Percentiles rank a stretch among this genome's conserved stretches.
phyloP scores from a whole-genome alignment of 2,797 vertebrate genomes.

The Coregonus ussuriensis region DNA sequence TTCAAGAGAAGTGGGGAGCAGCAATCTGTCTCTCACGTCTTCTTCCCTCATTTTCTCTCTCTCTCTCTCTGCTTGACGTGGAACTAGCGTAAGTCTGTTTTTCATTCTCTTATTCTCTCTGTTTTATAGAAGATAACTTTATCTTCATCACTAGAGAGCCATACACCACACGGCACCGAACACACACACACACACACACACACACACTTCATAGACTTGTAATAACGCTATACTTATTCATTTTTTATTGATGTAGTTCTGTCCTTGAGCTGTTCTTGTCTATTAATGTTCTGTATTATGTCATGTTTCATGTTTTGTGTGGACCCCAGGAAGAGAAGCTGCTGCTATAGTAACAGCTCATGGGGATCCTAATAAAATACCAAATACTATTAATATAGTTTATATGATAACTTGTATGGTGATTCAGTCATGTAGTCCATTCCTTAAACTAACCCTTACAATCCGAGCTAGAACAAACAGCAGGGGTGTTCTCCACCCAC shows the following conservation, averaged over 20 bases:
- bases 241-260: too few species aligned
- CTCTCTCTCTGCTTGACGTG: not conserved
- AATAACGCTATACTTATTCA: not conserved
- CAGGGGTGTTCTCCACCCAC: not conserved
- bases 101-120: constrained; percentile 3
- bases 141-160: not conserved
- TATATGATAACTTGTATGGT: too few species aligned
- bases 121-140: not conserved
- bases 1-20: constrained; percentile 23
- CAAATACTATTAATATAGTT: too few species aligned
- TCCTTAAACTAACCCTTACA: not conserved
- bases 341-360: too few species aligned
- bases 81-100: constrained; percentile 36
- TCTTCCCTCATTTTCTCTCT: constrained; percentile 14
- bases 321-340: too few species aligned
- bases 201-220: not conserved
- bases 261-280: too few species aligned
- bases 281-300: too few species aligned
- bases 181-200: not conserved
- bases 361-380: too few species aligned
- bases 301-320: too few species aligned
- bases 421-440: not conserved
- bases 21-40: constrained; percentile 6
- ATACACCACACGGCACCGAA: not conserved
- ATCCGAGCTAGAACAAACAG: not conserved